A percentile compares a stretch with the other conserved stretches of the same genome.
Evolutionary conservation across 2,888 invertebrate species (phyloP).

Genomic region (Oligia strigilis): DNA sequence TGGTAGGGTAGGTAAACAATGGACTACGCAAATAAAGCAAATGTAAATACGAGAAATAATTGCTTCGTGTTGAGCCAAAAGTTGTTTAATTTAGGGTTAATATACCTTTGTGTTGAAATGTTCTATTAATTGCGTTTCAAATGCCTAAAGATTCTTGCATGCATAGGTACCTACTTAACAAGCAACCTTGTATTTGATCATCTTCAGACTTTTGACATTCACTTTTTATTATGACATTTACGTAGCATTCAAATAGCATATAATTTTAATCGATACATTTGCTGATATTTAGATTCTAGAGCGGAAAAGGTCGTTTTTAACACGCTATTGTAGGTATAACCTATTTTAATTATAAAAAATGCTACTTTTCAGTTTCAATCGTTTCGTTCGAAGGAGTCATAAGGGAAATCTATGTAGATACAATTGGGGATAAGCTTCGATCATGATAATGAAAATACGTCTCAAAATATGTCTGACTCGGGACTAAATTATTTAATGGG

Average conservation of each 20-base stretch:
- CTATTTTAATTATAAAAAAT: background rate
- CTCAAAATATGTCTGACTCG: background rate
- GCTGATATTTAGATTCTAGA: background rate
- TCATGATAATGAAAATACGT: background rate
- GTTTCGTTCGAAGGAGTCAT: background rate
- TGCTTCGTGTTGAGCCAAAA: conserved; percentile 36
- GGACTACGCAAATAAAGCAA: conserved; percentile 61
- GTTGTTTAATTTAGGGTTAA: conserved; percentile 47
- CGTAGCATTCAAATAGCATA: conserved; percentile 1
- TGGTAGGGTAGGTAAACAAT: conserved; percentile 63
- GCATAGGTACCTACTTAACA: background rate
- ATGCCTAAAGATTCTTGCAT: conserved; percentile 26
- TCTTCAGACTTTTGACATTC: conserved; percentile 50
- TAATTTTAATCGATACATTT: conserved; percentile 21
- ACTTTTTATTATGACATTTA: conserved; percentile 34
- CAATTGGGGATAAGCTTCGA: background rate
- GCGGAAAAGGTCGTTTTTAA: background rate
- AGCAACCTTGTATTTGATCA: conserved; percentile 46
- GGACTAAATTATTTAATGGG: background rate
- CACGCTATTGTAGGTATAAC: background rate
- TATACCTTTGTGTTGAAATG: conserved; percentile 27
- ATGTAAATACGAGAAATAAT: conserved; percentile 57
- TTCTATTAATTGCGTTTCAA: conserved; percentile 27
- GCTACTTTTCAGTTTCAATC: background rate
- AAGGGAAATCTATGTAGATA: background rate